A percentile compares a stretch with the other conserved stretches of the same genome.
These are phyloP conservation scores for Dichetophora obliterata DNA, from an alignment of 2,888 invertebrate genomes.

Conservation along the genomic window DNA sequence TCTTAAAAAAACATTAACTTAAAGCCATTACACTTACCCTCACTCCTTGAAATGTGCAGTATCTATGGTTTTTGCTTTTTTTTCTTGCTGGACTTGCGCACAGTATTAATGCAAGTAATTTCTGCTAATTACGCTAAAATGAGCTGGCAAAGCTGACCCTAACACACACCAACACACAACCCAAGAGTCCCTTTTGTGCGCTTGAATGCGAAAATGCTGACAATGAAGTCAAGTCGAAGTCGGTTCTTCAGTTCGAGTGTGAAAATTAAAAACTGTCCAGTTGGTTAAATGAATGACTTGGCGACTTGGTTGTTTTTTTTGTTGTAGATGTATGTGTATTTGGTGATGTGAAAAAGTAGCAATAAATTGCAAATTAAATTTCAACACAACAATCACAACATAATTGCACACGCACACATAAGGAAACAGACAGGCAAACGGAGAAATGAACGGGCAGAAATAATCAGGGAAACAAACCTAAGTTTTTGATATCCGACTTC, in stretches of 20 bases:
- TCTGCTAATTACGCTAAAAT: constrained; percentile 61
- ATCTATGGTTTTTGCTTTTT: neutral
- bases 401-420: neutral
- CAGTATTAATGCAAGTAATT: constrained; percentile 57
- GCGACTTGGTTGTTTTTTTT: neutral
- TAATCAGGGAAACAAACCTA: neutral
- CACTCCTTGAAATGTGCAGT: neutral
- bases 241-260: neutral
- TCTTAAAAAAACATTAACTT: neutral
- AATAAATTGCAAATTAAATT: constrained; percentile 34
- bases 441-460: neutral
- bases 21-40: neutral
- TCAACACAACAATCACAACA: constrained; percentile 23
- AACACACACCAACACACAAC: neutral
- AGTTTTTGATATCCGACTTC: constrained; percentile 9
- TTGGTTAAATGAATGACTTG: neutral
- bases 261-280: neutral
- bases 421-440: neutral
- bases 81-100: neutral
- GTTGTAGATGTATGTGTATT: neutral
- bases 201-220: too few species aligned
- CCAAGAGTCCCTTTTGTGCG: too few species aligned
- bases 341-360: neutral
- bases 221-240: too few species aligned
- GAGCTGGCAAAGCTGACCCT: constrained; percentile 56